Conservation (phyloP, 2,113 vertebrate species). For the Nothobranchius furzeri region DNA sequence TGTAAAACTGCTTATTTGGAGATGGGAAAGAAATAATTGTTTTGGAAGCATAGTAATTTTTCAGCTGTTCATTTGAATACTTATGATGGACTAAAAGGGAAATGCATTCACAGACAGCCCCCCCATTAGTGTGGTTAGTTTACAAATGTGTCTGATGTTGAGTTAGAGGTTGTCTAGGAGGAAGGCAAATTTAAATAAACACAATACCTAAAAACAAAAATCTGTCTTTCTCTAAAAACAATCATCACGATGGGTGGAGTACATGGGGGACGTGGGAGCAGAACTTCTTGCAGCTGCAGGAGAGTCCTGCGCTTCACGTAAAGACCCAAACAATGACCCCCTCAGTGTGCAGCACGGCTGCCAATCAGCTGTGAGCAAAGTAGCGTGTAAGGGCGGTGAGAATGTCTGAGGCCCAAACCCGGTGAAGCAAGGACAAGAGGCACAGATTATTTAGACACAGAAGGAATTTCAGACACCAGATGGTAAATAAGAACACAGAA, state of each 20-base stretch:
- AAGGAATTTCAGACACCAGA: background rate
- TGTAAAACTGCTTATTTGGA: too few species aligned
- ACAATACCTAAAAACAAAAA: background rate
- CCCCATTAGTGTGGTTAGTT: too few species aligned
- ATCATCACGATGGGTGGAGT: constrained; percentile 52
- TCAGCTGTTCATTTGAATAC: too few species aligned
- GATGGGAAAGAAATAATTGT: too few species aligned
- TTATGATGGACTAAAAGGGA: too few species aligned
- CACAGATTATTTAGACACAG: too few species aligned
- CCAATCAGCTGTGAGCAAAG: constrained; percentile 28
- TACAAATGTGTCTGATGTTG: background rate
- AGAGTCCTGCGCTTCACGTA: constrained; percentile 49
- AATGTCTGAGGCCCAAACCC: constrained; percentile 28
- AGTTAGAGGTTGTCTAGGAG: background rate
- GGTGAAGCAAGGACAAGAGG: constrained; percentile 11
- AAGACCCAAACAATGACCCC: constrained; percentile 70
- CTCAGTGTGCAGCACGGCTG: constrained; percentile 42
- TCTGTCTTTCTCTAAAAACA: constrained; percentile 49
- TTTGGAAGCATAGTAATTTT: too few species aligned
- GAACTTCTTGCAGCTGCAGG: constrained; percentile 5
- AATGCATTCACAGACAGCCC: too few species aligned
- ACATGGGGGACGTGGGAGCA: constrained; percentile 38
- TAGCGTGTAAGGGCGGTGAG: constrained; percentile 15
- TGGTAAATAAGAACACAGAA: background rate
- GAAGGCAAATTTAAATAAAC: background rate